Percentiles rank a stretch among this genome's conserved stretches.
phyloP scores from a whole-genome alignment of 2,113 vertebrate genomes.

The Poecilia latipinna region DNA sequence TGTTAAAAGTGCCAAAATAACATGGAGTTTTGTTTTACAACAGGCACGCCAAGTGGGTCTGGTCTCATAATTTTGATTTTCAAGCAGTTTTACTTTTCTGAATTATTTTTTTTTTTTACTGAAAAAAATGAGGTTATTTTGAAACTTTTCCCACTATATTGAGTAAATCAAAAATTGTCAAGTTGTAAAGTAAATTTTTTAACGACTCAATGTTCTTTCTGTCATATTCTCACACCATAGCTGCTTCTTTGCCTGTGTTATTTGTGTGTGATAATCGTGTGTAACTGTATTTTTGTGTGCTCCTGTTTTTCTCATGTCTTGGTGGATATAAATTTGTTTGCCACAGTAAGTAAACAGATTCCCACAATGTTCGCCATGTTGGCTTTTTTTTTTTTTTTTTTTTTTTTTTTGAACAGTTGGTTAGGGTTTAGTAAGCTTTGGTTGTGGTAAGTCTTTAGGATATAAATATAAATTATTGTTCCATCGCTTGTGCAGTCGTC shows the following conservation, averaged over 20 bases:
- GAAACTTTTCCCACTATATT: no score
- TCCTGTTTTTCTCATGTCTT: background rate
- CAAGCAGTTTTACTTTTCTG: no score
- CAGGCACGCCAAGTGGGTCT: no score
- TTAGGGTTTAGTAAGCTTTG: background rate
- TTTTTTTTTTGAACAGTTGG: background rate
- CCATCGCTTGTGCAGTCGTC: background rate
- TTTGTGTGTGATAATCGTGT: constrained; percentile 5
- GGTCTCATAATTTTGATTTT: no score
- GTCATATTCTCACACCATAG: background rate
- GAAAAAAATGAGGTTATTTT: no score
- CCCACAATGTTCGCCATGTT: background rate
- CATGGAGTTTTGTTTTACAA: no score
- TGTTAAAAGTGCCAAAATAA: no score
- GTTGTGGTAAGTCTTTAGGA: background rate
- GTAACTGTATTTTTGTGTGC: background rate
- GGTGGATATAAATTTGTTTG: background rate
- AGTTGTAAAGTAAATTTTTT: constrained; percentile 28
- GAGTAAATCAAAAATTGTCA: background rate
- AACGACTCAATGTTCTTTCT: constrained; percentile 20
- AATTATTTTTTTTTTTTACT: no score
- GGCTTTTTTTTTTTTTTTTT: background rate
- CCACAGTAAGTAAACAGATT: no score
- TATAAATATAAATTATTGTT: background rate
- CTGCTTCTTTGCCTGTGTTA: background rate